Conservation (phyloP, 2,888 invertebrate genomes). For the Malthinus seriepunctatus region DNA sequence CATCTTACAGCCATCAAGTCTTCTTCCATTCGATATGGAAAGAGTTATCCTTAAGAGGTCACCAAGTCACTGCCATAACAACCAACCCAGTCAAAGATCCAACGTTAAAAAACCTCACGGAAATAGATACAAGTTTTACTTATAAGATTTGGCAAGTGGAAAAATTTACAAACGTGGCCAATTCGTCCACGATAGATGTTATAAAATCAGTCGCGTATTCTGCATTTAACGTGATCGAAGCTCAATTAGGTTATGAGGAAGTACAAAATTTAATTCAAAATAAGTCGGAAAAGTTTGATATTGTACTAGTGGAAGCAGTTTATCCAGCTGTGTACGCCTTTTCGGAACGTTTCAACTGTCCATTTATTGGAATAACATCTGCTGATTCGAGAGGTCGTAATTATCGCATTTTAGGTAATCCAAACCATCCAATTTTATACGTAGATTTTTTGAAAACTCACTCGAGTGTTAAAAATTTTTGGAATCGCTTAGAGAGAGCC, state of each 20-base stretch:
- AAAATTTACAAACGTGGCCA: not conserved
- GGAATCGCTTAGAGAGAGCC: constrained; percentile 33
- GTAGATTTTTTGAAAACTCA: constrained; percentile 42
- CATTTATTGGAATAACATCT: constrained; percentile 45
- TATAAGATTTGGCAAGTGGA: constrained; percentile 34
- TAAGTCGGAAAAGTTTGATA: constrained; percentile 42
- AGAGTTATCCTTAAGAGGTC: constrained; percentile 55
- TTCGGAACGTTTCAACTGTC: constrained; percentile 44
- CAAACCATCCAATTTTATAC: constrained; percentile 44
- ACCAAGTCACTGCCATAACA: constrained; percentile 56
- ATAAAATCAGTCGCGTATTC: not conserved
- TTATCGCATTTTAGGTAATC: constrained; percentile 44
- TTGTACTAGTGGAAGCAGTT: constrained; percentile 45
- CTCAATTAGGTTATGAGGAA: constrained; percentile 31
- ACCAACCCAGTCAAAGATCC: constrained; percentile 51
- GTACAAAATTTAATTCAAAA: constrained; percentile 45
- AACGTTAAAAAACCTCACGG: constrained; percentile 47
- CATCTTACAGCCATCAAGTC: constrained; percentile 57
- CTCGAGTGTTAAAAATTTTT: constrained; percentile 37
- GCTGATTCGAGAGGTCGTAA: constrained; percentile 40
- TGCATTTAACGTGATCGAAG: not conserved
- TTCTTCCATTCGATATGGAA: constrained; percentile 53
- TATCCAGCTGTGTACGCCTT: constrained; percentile 41
- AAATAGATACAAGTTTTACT: constrained; percentile 49
- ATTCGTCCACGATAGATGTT: not conserved